phyloP scores from a whole-genome alignment of 2,113 vertebrate species.

The Pseudorasbora parva region DNA sequence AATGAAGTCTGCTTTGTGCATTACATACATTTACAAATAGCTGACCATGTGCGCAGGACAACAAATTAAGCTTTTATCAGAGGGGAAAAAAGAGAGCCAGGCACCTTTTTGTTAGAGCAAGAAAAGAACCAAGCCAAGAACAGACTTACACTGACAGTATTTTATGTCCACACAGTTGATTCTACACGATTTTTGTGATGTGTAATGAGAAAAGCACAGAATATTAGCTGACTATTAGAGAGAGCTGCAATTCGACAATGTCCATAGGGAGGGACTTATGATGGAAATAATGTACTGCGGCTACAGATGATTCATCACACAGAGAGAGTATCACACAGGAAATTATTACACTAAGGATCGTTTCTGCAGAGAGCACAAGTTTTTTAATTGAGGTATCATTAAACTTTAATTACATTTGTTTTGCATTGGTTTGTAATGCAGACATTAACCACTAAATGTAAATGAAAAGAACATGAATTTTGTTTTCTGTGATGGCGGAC shows the following conservation, averaged over 20 bases:
- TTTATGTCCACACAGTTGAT: conserved; percentile 45
- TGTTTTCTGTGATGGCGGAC: conserved; percentile 13
- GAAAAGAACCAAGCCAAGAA: conserved; percentile 29
- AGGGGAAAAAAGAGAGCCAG: conserved; percentile 1
- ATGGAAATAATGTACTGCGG: background rate
- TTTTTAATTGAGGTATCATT: conserved; percentile 17
- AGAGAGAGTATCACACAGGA: conserved; percentile 10
- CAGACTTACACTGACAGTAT: conserved; percentile 43
- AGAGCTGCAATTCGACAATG: conserved; percentile 8
- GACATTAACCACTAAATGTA: background rate
- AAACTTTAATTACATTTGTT: conserved; percentile 16
- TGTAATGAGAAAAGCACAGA: conserved; percentile 46
- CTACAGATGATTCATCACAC: conserved; percentile 23
- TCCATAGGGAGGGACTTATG: conserved; percentile 23
- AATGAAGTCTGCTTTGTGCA: background rate
- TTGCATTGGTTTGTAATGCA: background rate
- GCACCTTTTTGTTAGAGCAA: conserved; percentile 23
- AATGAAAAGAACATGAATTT: background rate
- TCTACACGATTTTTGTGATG: conserved; percentile 48
- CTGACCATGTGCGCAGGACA: conserved; percentile 13
- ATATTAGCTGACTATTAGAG: conserved; percentile 33
- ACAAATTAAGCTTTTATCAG: conserved; percentile 25
- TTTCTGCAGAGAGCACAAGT: background rate
- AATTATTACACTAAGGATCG: background rate
- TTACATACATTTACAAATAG: background rate